These are phyloP conservation scores for Hedychridium roseum DNA, from an alignment of 2,888 invertebrate species.

Conservation along the genomic window DNA sequence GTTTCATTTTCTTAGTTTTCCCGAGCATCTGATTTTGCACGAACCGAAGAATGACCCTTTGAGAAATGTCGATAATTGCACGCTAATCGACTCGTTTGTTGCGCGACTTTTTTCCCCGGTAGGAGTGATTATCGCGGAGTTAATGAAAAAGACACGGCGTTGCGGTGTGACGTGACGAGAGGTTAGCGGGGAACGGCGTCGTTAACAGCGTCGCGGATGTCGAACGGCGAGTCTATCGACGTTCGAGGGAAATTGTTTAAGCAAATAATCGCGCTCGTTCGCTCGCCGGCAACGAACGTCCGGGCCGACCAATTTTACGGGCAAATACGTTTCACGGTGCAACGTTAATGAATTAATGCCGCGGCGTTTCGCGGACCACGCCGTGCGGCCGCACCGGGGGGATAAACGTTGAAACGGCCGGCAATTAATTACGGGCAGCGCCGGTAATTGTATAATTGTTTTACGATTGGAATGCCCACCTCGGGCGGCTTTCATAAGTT, in stretches of 20 bases:
- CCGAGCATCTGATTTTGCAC: too few relatives aligned
- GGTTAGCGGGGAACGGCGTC: background rate
- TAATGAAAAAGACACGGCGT: too few relatives aligned
- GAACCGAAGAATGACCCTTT: too few relatives aligned
- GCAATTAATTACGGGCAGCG: conserved; percentile 54
- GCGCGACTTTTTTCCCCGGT: too few relatives aligned
- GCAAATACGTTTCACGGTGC: conserved; percentile 50
- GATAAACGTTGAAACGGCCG: conserved; percentile 49
- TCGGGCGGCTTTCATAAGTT: conserved; percentile 5
- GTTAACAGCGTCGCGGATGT: background rate
- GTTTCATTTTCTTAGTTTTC: too few relatives aligned
- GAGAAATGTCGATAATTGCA: too few relatives aligned
- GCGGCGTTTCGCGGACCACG: conserved; percentile 25
- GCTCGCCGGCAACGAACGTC: conserved; percentile 22
- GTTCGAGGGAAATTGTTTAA: conserved; percentile 51
- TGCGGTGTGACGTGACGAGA: background rate
- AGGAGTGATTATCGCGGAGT: too few relatives aligned
- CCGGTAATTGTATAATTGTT: conserved; percentile 58
- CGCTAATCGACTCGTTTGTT: too few relatives aligned
- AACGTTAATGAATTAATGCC: conserved; percentile 54
- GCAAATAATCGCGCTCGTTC: conserved; percentile 50
- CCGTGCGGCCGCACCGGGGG: conserved; percentile 20
- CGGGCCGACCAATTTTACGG: conserved; percentile 51
- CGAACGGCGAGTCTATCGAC: conserved; percentile 15
- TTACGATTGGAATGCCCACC: conserved; percentile 43